Percentiles rank a stretch among this genome's conserved stretches.
Evolutionary conservation across 2,113 vertebrate genomes (phyloP).

Genomic region (Sylvietta virens): DNA sequence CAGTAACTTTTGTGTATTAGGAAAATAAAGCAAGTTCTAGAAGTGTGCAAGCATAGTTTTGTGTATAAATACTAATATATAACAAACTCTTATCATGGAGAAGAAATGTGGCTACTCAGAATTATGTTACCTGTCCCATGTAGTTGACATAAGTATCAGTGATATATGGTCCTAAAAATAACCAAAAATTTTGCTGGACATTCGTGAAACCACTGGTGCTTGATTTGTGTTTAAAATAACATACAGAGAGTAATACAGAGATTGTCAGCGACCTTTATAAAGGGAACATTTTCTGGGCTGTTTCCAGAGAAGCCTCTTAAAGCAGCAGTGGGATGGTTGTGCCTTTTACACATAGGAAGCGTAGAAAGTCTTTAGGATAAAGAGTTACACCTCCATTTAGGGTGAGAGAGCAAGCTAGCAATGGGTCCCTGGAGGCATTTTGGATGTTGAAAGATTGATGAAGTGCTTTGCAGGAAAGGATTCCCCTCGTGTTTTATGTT

Average conservation of each 20-base stretch:
- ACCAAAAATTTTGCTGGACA: background rate
- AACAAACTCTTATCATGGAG: background rate
- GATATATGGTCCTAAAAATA: background rate
- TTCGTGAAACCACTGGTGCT: background rate
- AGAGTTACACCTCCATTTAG: background rate
- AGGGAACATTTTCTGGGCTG: background rate
- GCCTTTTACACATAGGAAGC: background rate
- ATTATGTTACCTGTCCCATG: background rate
- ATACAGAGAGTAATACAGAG: background rate
- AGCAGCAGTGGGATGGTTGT: background rate
- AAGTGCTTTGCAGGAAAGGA: slow-evolving; percentile 20
- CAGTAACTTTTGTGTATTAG: background rate
- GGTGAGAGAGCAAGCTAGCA: background rate
- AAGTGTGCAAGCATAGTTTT: background rate
- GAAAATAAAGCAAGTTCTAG: background rate
- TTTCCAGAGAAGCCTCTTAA: background rate
- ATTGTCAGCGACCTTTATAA: background rate
- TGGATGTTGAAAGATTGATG: slow-evolving; percentile 38
- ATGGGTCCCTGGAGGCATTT: background rate
- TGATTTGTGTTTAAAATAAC: background rate
- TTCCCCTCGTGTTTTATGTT: slow-evolving; percentile 15
- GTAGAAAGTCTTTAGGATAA: background rate
- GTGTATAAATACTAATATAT: background rate
- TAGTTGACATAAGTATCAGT: background rate
- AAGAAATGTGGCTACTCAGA: background rate